Conservation (phyloP, 2,888 invertebrate species). For the Odontocerum albicorne region DNA sequence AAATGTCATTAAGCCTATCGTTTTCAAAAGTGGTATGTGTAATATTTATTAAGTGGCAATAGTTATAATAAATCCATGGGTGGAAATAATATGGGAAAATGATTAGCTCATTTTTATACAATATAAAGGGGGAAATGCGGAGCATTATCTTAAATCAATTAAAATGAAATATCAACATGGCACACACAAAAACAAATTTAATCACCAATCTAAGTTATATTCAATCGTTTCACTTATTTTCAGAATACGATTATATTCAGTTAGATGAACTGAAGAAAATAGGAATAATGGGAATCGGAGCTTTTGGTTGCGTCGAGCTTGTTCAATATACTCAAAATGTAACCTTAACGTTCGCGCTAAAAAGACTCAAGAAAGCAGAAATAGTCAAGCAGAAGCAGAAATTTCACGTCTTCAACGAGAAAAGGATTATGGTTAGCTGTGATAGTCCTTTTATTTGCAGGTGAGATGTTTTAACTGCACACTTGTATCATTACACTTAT, state of each 20-base stretch:
- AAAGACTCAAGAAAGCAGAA: conserved; percentile 87
- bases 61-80: no score
- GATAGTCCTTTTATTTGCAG: conserved; percentile 79
- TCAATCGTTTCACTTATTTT: no score
- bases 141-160: no score
- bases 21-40: conserved; percentile 7
- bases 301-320: conserved; percentile 87
- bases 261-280: conserved; percentile 78
- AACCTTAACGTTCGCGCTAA: conserved; percentile 73
- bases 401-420: conserved; percentile 87
- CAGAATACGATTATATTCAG: conserved; percentile 68
- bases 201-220: no score
- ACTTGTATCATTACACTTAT: background rate
- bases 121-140: no score
- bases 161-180: no score
- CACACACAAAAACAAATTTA: background rate
- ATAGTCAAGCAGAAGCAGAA: conserved; percentile 88
- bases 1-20: background rate
- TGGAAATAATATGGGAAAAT: no score
- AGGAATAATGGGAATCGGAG: conserved; percentile 89
- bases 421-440: conserved; percentile 79
- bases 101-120: no score
- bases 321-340: conserved; percentile 62
- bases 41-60: background rate
- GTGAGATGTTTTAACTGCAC: conserved; percentile 55